Conservation (phyloP, 2,888 invertebrate species). For the Hetaerina titia region DNA sequence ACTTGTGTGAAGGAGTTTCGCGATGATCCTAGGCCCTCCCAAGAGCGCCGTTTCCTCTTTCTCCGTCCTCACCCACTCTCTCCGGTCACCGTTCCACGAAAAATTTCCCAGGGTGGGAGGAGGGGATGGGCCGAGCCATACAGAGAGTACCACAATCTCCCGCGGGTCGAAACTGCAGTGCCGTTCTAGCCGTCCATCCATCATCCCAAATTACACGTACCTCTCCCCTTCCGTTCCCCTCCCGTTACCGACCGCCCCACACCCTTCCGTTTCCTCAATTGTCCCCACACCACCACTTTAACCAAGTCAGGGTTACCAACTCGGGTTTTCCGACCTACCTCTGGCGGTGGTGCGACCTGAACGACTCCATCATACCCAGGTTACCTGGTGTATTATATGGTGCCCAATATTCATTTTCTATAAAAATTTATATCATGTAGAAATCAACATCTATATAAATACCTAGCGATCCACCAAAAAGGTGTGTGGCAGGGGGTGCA, state of each 20-base stretch:
- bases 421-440: too few species aligned
- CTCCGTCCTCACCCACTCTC: not conserved
- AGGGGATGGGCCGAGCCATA: not conserved
- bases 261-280: not conserved
- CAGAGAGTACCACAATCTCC: not conserved
- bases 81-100: not conserved
- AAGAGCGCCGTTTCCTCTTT: not conserved
- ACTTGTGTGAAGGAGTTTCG: not conserved
- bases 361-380: not conserved
- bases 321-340: not conserved
- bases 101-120: not conserved
- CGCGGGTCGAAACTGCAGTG: not conserved
- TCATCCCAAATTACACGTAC: conserved; percentile 9
- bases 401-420: not conserved
- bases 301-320: not conserved
- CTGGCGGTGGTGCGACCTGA: not conserved
- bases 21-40: not conserved
- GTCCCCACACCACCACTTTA: not conserved
- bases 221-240: not conserved
- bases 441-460: too few species aligned
- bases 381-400: not conserved
- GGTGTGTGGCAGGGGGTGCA: too few species aligned
- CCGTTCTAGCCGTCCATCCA: not conserved
- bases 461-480: too few species aligned
- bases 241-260: not conserved